Evolutionary conservation across 2,113 vertebrate species (phyloP), one percentile per base, ranked within the genome.

Genomic region (Amphilophus citrinellus): DNA sequence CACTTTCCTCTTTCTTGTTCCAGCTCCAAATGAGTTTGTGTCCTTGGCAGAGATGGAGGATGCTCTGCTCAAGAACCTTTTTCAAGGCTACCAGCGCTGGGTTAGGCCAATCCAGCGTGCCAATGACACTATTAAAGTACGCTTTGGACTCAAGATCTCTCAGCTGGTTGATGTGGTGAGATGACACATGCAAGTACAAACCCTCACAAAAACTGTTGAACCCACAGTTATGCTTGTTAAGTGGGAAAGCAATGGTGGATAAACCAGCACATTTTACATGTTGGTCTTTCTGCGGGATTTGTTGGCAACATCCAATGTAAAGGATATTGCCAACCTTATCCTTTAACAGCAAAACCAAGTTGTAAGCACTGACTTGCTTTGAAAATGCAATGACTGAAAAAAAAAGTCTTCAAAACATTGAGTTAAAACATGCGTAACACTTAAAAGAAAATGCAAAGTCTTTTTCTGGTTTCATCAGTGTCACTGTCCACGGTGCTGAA

Each of bases 141-240:
- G 96, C 86, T 98, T 99, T 50, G 98, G 98, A 80, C 95, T 99
- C 88, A 99, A 99, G 95, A 98, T 99, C 90, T 99, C 98, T 60
- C 98, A 99, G 93, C 96, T 99, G 11, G 98, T 99, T 27, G 98
- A 99, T 80, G 98, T 99, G 97, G 98, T 99, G 94, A 98, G 98
- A 62, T 17, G 2, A 71, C 57, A 61, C 50, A 58, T 61, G 0
- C 35, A 75, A 10, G 7, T 39, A 68, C 57, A 84, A 58, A 76
- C 17, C 44, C 11, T 14, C 13, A 14, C 11, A 14, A 47, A 47
- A 47, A 17, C 47, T 50, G 14, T 50, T 17, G 17, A 50, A 50
- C 47, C 14, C 47, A 50, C 14, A 50, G 47, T 50, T 17, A 50
- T 50, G 47, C 47, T 50, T 15, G 47, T 50, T 17, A 53, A 53